phyloP scores from a whole-genome alignment of 2,113 vertebrate genomes.

The Apaloderma vittatum region DNA sequence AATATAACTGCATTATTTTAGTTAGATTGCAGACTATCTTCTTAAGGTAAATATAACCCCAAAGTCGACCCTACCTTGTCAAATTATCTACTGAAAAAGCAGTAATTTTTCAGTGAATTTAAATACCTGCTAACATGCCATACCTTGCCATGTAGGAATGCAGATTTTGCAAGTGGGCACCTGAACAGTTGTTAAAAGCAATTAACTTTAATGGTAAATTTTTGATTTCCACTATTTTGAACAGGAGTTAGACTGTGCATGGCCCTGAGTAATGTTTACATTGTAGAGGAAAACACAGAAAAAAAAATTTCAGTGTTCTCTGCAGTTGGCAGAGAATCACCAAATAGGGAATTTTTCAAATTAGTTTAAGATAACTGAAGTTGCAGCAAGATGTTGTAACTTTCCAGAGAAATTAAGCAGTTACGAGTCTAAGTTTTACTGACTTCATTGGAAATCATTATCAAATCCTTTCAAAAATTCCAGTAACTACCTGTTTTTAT shows the following conservation, averaged over 20 bases:
- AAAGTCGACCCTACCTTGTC: not conserved
- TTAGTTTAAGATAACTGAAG: not conserved
- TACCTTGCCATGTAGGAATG: slow-evolving; percentile 47
- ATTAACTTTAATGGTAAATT: not conserved
- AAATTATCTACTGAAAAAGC: not conserved
- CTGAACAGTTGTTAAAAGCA: slow-evolving; percentile 3
- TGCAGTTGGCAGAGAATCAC: not conserved
- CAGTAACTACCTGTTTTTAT: not conserved
- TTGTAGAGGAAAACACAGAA: not conserved
- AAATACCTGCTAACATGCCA: slow-evolving; percentile 67
- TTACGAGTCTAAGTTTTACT: not conserved
- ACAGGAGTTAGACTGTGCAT: not conserved
- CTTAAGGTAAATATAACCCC: not conserved
- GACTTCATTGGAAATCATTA: not conserved
- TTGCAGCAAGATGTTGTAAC: not conserved
- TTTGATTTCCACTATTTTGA: not conserved
- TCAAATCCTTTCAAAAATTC: not conserved
- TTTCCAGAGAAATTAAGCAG: not conserved
- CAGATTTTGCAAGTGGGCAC: slow-evolving; percentile 73
- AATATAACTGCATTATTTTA: not conserved
- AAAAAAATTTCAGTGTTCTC: not conserved
- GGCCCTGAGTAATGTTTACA: not conserved
- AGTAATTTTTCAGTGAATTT: not conserved
- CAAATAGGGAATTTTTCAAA: not conserved
- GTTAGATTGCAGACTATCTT: not conserved